Base-by-base conservation (phyloP, 2,113 vertebrate species). In the Myanophis thanlyinensis region DNA sequence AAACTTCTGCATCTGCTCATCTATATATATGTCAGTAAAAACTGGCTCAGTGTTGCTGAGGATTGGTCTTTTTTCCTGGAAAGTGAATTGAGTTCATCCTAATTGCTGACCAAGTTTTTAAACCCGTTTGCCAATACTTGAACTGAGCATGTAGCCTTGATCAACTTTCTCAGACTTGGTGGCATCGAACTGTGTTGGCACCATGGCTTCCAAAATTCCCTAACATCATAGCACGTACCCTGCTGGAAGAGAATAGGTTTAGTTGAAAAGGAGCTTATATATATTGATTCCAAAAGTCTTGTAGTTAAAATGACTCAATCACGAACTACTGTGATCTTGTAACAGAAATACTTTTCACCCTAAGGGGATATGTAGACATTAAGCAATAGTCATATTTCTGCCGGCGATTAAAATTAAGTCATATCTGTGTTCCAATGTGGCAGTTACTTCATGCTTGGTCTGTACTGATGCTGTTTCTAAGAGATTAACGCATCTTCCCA, bases 291-390 rank as follows among this genome's bases (percentile, higher is more conserved):
- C 47, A 59, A 90, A 47, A 44, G 8, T 54, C 52, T 91, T 73
- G 85, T 51, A 91, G 89, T 80, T 91, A 87, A 94, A 88, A 93
- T 94, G 87, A 49, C 91, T 49, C 59, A 87, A 87, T 51, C 13
- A 85, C 2, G 90, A n/a, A 56, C 56, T 89, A 59, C 91, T 93
- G 89, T 87, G 30, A 44, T 73, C 87, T 92, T 56, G 73, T 89
- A 91, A 6, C 1, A 44, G 62, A 90, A 88, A 54, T 93, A 73
- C 49, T 44, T 95, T 88, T 59, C 44, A 92, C 92, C 62, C 91
- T 47, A 23, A 85, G 94, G 25, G 93, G 85, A 86, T 88, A 30
- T 49, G 59, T 92, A 86, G 93, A 88, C 67, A 44, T 67, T 93
- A 91, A 88, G 67, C 35, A 87, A 73, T 49, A 91, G 88, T 67